phyloP scores from a whole-genome alignment of 2,888 invertebrate species.

The Ametastegia equiseti region DNA sequence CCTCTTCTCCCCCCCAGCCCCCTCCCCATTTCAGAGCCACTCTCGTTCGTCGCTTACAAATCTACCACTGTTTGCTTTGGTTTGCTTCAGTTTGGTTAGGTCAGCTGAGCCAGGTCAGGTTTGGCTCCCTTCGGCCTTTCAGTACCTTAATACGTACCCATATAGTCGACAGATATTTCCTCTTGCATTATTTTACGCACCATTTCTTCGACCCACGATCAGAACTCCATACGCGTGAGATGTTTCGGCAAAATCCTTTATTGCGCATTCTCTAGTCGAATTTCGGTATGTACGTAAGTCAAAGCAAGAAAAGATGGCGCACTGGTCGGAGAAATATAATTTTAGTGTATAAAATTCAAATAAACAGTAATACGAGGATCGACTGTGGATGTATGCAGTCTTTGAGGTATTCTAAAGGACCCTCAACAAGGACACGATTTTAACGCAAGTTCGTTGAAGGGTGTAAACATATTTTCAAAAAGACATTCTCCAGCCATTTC shows the following conservation, averaged over 20 bases:
- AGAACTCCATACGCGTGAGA: background rate
- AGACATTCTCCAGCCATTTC: no score
- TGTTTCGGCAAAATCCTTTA: background rate
- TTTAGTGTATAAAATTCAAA: no score
- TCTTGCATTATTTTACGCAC: constrained; percentile 3
- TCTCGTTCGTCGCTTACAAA: constrained; percentile 33
- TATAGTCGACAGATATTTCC: constrained; percentile 13
- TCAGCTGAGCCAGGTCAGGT: constrained; percentile 31
- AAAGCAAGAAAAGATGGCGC: no score
- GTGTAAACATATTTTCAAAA: no score
- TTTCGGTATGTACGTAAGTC: background rate
- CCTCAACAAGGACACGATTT: no score
- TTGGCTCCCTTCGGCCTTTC: background rate
- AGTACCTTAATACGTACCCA: constrained; percentile 3
- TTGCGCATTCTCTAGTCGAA: background rate
- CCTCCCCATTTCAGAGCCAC: no score
- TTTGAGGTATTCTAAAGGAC: no score
- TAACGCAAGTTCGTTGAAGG: no score
- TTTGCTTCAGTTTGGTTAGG: constrained; percentile 38
- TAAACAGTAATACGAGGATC: no score
- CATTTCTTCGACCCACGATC: constrained; percentile 10
- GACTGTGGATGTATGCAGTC: no score
- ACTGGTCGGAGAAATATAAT: no score
- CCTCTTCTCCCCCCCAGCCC: background rate
- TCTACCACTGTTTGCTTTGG: constrained; percentile 42